Conservation (phyloP, 35 echinoderm and acorn worm genomes). For the Strongylocentrotus purpuratus region DNA sequence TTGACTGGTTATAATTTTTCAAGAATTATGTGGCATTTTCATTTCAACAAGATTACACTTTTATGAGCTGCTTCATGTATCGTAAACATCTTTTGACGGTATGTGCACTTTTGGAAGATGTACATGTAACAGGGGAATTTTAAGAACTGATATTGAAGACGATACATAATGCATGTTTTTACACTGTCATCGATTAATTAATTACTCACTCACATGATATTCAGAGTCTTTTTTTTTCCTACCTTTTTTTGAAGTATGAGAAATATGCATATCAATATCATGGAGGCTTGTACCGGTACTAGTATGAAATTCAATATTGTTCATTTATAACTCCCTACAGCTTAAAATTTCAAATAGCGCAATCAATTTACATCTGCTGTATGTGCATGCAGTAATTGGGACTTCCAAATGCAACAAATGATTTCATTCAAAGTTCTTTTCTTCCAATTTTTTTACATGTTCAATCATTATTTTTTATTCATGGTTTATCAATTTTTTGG, state of each 20-base stretch:
- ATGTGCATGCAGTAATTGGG: neutral
- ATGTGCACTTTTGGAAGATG: neutral
- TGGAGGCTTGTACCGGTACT: neutral
- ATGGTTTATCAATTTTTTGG: neutral
- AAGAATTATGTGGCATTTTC: too few relatives aligned
- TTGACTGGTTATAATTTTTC: neutral
- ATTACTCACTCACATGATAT: neutral
- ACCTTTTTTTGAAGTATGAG: neutral
- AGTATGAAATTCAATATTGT: neutral
- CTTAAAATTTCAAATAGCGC: neutral
- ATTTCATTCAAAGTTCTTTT: neutral
- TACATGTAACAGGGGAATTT: neutral
- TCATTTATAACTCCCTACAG: neutral
- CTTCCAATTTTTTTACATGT: neutral
- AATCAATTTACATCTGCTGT: neutral
- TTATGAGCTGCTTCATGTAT: neutral
- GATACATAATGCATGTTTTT: neutral
- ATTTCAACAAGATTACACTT: neutral
- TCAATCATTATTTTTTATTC: neutral
- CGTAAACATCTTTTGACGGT: neutral
- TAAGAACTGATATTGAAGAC: neutral
- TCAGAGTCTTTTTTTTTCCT: neutral
- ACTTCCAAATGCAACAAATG: too few relatives aligned
- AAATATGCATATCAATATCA: neutral
- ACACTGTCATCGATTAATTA: neutral